phyloP scores from a whole-genome alignment of 2,797 vertebrate species.

The Helarctos malayanus region DNA sequence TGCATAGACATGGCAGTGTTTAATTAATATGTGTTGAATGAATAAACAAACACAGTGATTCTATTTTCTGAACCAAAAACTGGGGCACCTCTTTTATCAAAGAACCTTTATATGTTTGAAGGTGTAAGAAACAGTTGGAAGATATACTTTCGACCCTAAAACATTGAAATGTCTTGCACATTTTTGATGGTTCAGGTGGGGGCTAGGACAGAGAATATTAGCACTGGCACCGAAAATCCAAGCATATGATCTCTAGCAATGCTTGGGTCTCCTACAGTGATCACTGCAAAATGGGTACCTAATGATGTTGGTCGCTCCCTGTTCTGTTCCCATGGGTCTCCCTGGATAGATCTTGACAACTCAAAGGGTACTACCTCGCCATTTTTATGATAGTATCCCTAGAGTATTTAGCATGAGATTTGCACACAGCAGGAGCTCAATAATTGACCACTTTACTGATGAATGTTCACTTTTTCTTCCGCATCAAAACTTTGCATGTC shows the following conservation, averaged over 20 bases:
- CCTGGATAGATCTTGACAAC: background rate
- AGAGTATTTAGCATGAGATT: slow-evolving; percentile 53
- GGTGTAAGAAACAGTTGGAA: background rate
- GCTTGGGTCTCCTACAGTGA: background rate
- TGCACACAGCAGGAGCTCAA: background rate
- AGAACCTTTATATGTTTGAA: slow-evolving; percentile 22
- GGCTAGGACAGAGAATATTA: slow-evolving; percentile 23
- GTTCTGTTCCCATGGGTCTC: background rate
- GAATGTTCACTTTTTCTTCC: slow-evolving; percentile 42
- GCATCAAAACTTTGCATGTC: background rate
- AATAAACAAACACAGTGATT: slow-evolving; percentile 35
- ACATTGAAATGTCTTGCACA: background rate
- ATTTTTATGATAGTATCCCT: slow-evolving; percentile 28
- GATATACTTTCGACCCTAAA: slow-evolving; percentile 27
- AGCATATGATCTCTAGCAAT: slow-evolving; percentile 4
- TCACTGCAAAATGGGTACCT: background rate
- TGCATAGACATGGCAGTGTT: background rate
- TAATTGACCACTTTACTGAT: slow-evolving; percentile 1
- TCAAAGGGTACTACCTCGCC: background rate
- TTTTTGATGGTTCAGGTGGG: slow-evolving; percentile 7
- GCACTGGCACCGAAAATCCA: slow-evolving; percentile 49
- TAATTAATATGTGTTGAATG: slow-evolving; percentile 16
- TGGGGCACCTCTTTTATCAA: background rate
- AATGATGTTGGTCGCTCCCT: background rate
- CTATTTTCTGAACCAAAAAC: slow-evolving; percentile 40